Conservation (phyloP, 2,888 invertebrate genomes). For the Sycophila texana region DNA sequence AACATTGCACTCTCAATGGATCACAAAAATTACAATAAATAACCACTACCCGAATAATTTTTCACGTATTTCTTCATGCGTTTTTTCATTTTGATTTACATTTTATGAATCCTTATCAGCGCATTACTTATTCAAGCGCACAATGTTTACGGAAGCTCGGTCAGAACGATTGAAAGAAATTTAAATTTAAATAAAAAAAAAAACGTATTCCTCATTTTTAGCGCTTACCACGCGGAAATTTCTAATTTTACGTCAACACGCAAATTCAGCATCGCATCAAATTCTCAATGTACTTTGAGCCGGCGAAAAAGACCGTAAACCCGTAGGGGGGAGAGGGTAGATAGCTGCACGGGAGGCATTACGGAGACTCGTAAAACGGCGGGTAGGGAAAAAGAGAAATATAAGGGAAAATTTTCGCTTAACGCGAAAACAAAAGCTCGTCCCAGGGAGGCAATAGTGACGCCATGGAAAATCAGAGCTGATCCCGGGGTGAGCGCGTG, state of each 20-base stretch:
- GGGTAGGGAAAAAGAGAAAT: not conserved
- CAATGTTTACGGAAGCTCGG: no score
- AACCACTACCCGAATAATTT: no score
- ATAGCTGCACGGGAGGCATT: not conserved
- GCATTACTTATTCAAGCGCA: no score
- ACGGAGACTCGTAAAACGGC: constrained; percentile 29
- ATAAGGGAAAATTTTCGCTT: constrained; percentile 13
- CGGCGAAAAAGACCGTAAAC: constrained; percentile 3
- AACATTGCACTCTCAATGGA: no score
- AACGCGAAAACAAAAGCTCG: constrained; percentile 32
- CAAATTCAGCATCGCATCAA: constrained; percentile 37
- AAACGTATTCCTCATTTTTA: not conserved
- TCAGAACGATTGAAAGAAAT: no score
- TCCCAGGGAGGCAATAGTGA: not conserved
- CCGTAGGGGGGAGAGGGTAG: not conserved
- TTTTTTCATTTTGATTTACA: no score
- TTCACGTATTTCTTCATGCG: no score
- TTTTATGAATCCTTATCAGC: no score
- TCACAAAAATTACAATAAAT: no score
- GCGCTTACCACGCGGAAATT: not conserved
- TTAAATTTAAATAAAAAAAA: not conserved
- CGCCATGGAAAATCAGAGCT: constrained; percentile 40
- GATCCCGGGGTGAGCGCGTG: constrained; percentile 12
- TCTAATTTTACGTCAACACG: not conserved
- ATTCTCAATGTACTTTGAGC: constrained; percentile 27